Evolutionary conservation across 2,113 vertebrate species (phyloP), one percentile per base, ranked within the genome.

Genomic region (Notiomystis cincta): DNA sequence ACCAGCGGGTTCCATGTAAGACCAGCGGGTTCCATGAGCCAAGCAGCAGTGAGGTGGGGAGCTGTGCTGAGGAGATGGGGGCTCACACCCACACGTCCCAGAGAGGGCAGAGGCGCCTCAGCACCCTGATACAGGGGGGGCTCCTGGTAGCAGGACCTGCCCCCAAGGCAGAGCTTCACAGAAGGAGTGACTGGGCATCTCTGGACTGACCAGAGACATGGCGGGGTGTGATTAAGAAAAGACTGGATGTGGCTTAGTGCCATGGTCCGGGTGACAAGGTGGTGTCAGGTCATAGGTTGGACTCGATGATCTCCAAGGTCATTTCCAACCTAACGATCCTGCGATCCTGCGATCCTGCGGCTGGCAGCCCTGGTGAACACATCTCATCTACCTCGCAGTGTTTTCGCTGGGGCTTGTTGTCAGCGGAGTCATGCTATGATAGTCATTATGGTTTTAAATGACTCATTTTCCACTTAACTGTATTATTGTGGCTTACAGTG

Each of bases 381-480:
- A 0, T 28, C 11, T 61, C 56, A 58, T 20, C 35, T 40, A 30
- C 44, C n/a, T 67, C 13, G 1, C 64, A 25, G 62, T 1, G 0
- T 38, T 72, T 20, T 9, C 2, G 0, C 19, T 31, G 58, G 27
- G 47, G 50, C 66, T 92, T 37, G 38, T 21, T 80, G 86, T 61
- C 60, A 47, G 72, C 1, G 1, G 47, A 78, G 80, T 73, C 78
- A 70, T 2, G 38, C 93, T 78, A 44, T 47, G 44, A 75, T 31
- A 56, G 64, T 84, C 56, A 56, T 83, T 90, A 75, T 19, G 28
- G 51, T 56, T 91, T 94, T 82, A 89, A 95, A 77, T 79, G 10
- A 89, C 56, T 95, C 64, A 71, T 95, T 93, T 96, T 77, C 93
- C 94, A 95, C 89, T 93, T 96, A 92, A 66, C 80, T 83, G 30